These are phyloP conservation scores for Anoplopoma fimbria DNA, from an alignment of 2,113 vertebrate genomes.

Conservation along the genomic window DNA sequence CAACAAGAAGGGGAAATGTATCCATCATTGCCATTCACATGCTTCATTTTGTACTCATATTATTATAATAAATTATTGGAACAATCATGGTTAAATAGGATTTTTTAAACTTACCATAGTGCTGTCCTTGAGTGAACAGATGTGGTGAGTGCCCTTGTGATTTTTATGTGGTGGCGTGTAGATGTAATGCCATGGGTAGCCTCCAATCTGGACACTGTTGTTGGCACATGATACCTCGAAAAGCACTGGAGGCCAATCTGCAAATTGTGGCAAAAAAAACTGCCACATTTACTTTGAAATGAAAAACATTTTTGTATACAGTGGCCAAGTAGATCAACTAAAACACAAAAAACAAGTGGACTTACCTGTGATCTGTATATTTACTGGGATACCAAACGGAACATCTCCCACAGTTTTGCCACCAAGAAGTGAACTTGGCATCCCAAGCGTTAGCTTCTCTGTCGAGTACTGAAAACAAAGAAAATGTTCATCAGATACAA, in stretches of 20 bases:
- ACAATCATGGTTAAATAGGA: not conserved
- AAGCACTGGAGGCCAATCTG: slow-evolving; percentile 90
- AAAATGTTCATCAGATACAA: slow-evolving; percentile 5
- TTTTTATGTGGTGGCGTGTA: slow-evolving; percentile 93
- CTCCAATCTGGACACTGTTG: slow-evolving; percentile 94
- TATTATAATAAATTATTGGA: slow-evolving; percentile 4
- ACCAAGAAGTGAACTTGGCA: slow-evolving; percentile 88
- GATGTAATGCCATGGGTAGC: slow-evolving; percentile 97
- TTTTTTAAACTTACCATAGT: slow-evolving; percentile 85
- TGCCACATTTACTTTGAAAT: not conserved
- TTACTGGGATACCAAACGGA: slow-evolving; percentile 94
- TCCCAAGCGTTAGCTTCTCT: slow-evolving; percentile 87
- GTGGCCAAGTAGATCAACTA: not conserved
- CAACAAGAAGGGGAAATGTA: slow-evolving; percentile 1
- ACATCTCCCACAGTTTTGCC: slow-evolving; percentile 89
- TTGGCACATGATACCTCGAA: slow-evolving; percentile 92
- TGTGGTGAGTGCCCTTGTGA: slow-evolving; percentile 91
- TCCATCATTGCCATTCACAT: not conserved
- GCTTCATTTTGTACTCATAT: not conserved
- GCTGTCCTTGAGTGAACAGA: slow-evolving; percentile 91
- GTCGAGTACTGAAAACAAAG: slow-evolving; percentile 89
- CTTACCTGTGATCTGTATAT: slow-evolving; percentile 94
- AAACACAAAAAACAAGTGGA: not conserved
- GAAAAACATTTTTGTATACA: not conserved
- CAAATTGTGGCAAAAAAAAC: slow-evolving; percentile 39